These are phyloP conservation scores for western clawed frog (Xenopus tropicalis) DNA, from an alignment of 2,113 vertebrate species.

Conservation along the genomic window UCB_Xtro_10.0 CM004452.2:29626501-29627000, in stretches of 20 bases:
- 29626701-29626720: slow-evolving; percentile 31
- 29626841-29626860: no score
- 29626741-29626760: background rate
- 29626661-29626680: slow-evolving; percentile 41
- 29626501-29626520: background rate
- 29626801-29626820: no score
- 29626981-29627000: no score
- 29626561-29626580: slow-evolving; percentile 1
- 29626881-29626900: no score
- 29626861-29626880: no score
- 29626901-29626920: background rate
- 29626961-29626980: no score
- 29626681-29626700: slow-evolving; percentile 38
- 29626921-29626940: background rate
- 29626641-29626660: slow-evolving; percentile 4
- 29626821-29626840: no score
- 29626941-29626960: no score
- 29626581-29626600: slow-evolving; percentile 31
- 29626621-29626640: slow-evolving; percentile 38
- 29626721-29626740: slow-evolving; percentile 11
- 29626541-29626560: background rate
- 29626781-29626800: no score
- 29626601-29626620: slow-evolving; percentile 18
- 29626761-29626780: no score
- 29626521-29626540: slow-evolving; percentile 1